Percentiles rank a stretch among this genome's conserved stretches.
These are phyloP conservation scores for Drosophila nr. perissopoda DNA, from an alignment of 2,888 invertebrate species.

Conservation along the genomic window DNA sequence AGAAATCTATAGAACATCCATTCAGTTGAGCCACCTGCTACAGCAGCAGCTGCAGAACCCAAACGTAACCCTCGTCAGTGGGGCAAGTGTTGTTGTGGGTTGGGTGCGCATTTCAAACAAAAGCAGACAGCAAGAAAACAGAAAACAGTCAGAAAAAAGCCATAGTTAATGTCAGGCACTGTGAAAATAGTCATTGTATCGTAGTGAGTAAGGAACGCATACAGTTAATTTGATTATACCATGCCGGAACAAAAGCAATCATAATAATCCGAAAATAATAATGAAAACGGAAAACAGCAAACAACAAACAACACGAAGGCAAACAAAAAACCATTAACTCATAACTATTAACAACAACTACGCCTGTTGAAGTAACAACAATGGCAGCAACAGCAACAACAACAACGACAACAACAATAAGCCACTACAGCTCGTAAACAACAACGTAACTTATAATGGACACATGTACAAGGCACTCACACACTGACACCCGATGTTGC, in stretches of 20 bases:
- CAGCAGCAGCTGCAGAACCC: neutral
- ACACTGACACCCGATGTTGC: neutral
- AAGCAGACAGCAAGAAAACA: neutral
- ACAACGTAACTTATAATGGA: constrained; percentile 78
- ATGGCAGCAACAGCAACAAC: constrained; percentile 1
- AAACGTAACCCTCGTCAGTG: constrained; percentile 28
- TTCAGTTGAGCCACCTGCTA: constrained; percentile 26
- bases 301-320: constrained; percentile 49
- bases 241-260: constrained; percentile 75
- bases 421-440: constrained; percentile 75
- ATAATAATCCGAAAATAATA: constrained; percentile 79
- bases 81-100: constrained; percentile 12
- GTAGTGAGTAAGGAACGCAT: constrained; percentile 13
- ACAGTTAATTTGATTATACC: constrained; percentile 76
- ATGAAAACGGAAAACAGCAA: constrained; percentile 62
- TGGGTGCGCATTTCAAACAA: neutral
- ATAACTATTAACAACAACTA: constrained; percentile 78
- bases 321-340: constrained; percentile 80
- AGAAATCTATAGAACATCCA: constrained; percentile 14
- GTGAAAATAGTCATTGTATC: constrained; percentile 6
- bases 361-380: constrained; percentile 5
- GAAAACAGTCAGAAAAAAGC: neutral
- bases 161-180: constrained; percentile 34
- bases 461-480: constrained; percentile 64
- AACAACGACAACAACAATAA: constrained; percentile 22